phyloP scores from a whole-genome alignment of 2,113 vertebrate species.

The Bufo gargarizans region DNA sequence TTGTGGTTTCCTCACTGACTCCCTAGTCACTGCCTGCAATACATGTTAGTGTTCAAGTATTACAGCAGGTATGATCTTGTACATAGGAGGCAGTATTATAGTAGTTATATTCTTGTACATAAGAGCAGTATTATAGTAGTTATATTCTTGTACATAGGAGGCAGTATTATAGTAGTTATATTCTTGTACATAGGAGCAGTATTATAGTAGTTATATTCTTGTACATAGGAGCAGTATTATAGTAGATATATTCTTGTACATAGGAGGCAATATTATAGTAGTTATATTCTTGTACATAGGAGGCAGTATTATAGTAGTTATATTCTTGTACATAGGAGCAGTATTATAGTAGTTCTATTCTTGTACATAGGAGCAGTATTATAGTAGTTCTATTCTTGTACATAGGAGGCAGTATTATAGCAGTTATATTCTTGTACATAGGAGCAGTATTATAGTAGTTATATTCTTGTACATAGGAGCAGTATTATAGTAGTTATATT shows the following conservation, averaged over 20 bases:
- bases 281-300: slow-evolving; percentile 1
- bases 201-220: slow-evolving; percentile 4
- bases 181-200: not conserved
- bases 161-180: not conserved
- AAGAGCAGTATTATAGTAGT: not conserved
- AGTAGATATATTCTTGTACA: too few relatives aligned
- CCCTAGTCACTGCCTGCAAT: not conserved
- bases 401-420: not conserved
- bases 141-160: not conserved
- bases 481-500: too few relatives aligned
- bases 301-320: not conserved
- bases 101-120: not conserved
- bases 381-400: slow-evolving; percentile 10
- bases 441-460: not conserved
- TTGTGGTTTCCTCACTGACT: not conserved
- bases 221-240: too few relatives aligned
- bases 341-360: not conserved
- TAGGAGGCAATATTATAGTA: not conserved
- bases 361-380: not conserved
- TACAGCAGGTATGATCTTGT: not conserved
- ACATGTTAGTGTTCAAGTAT: not conserved
- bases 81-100: not conserved
- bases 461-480: not conserved
- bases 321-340: not conserved
- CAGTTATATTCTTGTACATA: not conserved